Evolutionary conservation across 2,888 invertebrate genomes (phyloP).

Genomic region (Aphidoletes aphidimyza): DNA sequence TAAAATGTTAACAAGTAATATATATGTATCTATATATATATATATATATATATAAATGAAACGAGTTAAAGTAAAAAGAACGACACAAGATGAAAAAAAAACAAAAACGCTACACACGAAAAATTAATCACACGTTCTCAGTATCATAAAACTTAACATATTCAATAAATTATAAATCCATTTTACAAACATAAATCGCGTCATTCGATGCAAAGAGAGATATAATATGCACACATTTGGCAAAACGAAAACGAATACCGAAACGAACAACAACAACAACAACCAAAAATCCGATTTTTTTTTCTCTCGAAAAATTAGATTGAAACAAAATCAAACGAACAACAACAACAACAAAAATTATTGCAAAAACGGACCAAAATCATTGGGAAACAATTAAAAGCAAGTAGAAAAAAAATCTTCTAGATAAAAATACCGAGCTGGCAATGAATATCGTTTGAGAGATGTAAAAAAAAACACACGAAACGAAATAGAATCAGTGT

Average conservation of each 20-base stretch:
- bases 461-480: no score
- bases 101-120: not conserved
- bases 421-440: not conserved
- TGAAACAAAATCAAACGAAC: not conserved
- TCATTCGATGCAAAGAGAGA: not conserved
- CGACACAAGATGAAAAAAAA: not conserved
- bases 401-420: not conserved
- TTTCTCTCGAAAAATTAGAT: no score
- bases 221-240: constrained; percentile 22
- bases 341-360: not conserved
- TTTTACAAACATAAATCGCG: not conserved
- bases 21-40: no score
- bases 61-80: not conserved
- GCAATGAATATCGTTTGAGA: not conserved
- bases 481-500: no score
- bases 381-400: constrained; percentile 41
- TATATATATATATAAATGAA: not conserved
- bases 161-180: not conserved
- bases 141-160: not conserved
- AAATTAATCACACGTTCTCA: constrained; percentile 43
- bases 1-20: not conserved
- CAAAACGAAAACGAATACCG: not conserved
- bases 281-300: not conserved
- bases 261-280: not conserved
- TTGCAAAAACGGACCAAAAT: not conserved